Evolutionary conservation across 92 coral and sea anemone genomes (phyloP).

Genomic region (Desmophyllum pertusum): DNA sequence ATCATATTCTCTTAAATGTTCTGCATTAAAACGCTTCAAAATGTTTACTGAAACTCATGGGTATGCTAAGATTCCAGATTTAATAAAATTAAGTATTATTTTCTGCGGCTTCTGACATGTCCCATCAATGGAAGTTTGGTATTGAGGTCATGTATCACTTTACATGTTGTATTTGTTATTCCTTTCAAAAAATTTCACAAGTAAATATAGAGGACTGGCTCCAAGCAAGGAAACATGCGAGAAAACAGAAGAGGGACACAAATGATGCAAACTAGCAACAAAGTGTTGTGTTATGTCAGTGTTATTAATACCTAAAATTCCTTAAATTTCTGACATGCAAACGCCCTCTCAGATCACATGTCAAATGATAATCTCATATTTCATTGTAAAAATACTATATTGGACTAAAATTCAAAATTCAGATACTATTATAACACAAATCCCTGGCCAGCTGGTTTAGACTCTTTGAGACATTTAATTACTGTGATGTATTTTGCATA

Average conservation of each 20-base stretch:
- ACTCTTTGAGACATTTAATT: background rate
- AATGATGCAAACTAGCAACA: background rate
- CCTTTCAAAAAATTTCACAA: background rate
- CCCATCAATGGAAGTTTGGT: background rate
- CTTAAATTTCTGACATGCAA: background rate
- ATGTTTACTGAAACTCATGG: background rate
- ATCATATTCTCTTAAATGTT: background rate
- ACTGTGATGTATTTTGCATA: background rate
- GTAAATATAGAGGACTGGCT: background rate
- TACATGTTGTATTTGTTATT: background rate
- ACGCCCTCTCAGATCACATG: slow-evolving; percentile 8
- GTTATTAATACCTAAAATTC: background rate
- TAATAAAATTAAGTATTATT: too few relatives aligned
- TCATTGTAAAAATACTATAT: background rate
- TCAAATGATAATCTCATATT: background rate
- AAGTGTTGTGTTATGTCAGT: background rate
- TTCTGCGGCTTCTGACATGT: background rate
- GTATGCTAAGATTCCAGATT: background rate
- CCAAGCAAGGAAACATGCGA: background rate
- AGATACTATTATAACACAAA: background rate
- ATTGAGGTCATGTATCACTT: background rate
- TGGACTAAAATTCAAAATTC: background rate
- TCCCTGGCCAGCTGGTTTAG: background rate
- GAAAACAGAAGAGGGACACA: background rate
- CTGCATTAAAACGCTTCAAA: background rate